Conservation (phyloP, 2,888 invertebrate species). For the Dendrolimus houi region DNA sequence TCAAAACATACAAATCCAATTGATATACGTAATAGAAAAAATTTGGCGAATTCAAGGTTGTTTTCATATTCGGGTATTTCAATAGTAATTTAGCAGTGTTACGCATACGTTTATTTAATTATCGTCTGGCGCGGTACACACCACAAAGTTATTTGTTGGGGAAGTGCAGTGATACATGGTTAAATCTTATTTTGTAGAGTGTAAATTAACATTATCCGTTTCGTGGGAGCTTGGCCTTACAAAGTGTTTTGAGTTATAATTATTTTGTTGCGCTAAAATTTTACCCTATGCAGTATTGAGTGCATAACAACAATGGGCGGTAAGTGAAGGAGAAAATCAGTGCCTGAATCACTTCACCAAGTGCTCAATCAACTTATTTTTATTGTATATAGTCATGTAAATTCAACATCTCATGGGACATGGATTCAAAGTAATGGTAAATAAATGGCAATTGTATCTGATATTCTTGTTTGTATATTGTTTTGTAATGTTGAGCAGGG, state of each 20-base stretch:
- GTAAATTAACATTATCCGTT: conserved; percentile 10
- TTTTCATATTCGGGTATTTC: conserved; percentile 39
- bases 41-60: conserved; percentile 60
- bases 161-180: conserved; percentile 24
- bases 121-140: conserved; percentile 32
- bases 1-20: conserved; percentile 22
- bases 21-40: conserved; percentile 37
- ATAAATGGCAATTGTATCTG: not conserved
- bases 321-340: conserved; percentile 36
- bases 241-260: conserved; percentile 35
- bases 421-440: not conserved
- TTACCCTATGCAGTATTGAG: conserved; percentile 40
- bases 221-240: conserved; percentile 46
- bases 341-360: conserved; percentile 7
- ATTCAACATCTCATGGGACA: not conserved
- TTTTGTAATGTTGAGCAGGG: too few relatives aligned
- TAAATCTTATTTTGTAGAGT: conserved; percentile 22
- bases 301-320: conserved; percentile 48
- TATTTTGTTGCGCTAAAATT: conserved; percentile 22
- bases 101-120: conserved; percentile 55
- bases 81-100: conserved; percentile 48
- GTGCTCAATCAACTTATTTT: conserved; percentile 1
- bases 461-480: not conserved
- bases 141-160: conserved; percentile 32
- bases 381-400: conserved; percentile 1